phyloP scores from a whole-genome alignment of 2,797 vertebrate genomes.

The Limnodromus scolopaceus region DNA sequence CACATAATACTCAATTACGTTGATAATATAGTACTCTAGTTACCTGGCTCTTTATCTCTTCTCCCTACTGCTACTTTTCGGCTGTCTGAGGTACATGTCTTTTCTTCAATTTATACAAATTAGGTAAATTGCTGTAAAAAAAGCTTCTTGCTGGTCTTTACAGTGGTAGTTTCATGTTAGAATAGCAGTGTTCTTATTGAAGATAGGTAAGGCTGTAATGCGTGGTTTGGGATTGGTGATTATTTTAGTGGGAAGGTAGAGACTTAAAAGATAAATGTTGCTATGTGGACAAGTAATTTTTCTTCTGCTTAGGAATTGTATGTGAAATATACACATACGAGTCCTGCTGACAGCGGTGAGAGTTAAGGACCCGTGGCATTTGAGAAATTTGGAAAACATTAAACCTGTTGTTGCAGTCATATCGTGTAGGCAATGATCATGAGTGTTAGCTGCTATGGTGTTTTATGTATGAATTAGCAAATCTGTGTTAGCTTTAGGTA shows the following conservation, averaged over 20 bases:
- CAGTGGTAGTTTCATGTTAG: background rate
- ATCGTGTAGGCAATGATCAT: background rate
- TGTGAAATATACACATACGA: background rate
- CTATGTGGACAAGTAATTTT: background rate
- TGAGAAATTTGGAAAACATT: background rate
- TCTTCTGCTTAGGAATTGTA: background rate
- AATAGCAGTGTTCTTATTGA: background rate
- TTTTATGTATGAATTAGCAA: background rate
- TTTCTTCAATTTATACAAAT: background rate
- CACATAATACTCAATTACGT: background rate
- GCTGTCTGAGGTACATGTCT: background rate
- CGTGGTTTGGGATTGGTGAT: background rate
- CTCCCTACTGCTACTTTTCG: background rate
- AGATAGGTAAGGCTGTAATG: background rate
- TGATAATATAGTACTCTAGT: background rate
- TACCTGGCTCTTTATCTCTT: background rate
- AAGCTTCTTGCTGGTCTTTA: background rate
- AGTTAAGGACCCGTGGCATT: background rate
- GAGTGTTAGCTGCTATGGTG: background rate
- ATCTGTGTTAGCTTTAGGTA: background rate
- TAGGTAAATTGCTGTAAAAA: background rate
- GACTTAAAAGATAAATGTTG: background rate
- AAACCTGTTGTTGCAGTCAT: background rate
- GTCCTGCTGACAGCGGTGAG: background rate
- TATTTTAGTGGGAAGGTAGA: background rate